Percentiles rank a stretch among this genome's conserved stretches.
Conservation (phyloP, 2,888 invertebrate species). For the Serripes groenlandicus region DNA sequence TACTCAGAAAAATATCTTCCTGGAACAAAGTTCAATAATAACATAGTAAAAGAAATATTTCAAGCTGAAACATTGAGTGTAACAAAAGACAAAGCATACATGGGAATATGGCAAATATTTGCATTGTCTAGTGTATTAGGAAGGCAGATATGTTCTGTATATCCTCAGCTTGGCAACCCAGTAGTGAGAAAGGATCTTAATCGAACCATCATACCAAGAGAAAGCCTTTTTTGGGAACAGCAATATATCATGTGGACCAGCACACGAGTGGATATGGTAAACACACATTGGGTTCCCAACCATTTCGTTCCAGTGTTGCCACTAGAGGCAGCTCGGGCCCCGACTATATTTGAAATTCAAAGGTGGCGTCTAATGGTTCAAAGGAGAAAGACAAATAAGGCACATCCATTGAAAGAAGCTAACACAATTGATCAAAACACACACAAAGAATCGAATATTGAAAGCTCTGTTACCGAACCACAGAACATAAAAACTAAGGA, state of each 20-base stretch:
- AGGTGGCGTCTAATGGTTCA: too few species aligned
- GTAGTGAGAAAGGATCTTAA: not conserved
- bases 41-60: not conserved
- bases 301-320: conserved; percentile 2
- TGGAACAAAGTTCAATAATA: not conserved
- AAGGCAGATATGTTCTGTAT: not conserved
- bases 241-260: not conserved
- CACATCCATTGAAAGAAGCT: too few species aligned
- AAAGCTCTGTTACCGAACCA: too few species aligned
- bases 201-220: not conserved
- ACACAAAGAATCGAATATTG: too few species aligned
- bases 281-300: not conserved
- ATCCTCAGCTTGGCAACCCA: not conserved
- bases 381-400: too few species aligned
- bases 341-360: too few species aligned
- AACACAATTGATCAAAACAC: too few species aligned
- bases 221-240: too few species aligned
- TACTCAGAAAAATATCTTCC: not conserved
- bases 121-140: not conserved
- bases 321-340: too few species aligned
- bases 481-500: too few species aligned
- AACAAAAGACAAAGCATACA: not conserved
- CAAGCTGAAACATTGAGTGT: not conserved
- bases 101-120: conserved; percentile 1
- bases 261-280: not conserved